phyloP scores from a whole-genome alignment of 2,113 vertebrate genomes.

The Myotis brandtii region DNA sequence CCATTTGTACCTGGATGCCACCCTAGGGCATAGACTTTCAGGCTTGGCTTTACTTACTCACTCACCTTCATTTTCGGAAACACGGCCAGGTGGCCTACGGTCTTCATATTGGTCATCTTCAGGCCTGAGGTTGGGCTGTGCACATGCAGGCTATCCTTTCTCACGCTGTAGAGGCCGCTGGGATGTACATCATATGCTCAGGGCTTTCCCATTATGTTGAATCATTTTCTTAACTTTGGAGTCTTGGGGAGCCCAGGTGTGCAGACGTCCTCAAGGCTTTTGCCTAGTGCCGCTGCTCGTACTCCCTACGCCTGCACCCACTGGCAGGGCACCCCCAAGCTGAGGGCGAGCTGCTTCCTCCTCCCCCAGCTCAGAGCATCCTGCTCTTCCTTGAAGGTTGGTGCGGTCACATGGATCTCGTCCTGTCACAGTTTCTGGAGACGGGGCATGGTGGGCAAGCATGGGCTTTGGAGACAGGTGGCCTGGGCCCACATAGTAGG shows the following conservation, averaged over 20 bases:
- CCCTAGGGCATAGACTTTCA: not conserved
- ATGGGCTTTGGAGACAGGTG: not conserved
- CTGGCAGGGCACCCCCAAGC: not conserved
- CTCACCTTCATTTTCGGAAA: not conserved
- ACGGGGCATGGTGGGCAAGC: not conserved
- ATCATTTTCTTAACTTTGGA: not conserved
- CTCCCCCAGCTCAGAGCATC: not conserved
- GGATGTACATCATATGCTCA: accelerated
- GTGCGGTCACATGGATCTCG: not conserved
- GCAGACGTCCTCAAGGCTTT: not conserved
- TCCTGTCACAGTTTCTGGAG: not conserved
- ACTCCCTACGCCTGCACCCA: not conserved
- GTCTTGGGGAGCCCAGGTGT: not conserved
- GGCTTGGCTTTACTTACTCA: not conserved
- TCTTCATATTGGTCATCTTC: accelerated
- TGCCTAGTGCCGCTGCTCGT: not conserved
- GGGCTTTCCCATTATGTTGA: not conserved
- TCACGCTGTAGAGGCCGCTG: not conserved
- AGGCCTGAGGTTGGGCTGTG: not conserved
- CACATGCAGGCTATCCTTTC: not conserved
- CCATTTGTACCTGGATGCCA: not conserved
- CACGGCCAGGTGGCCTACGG: not conserved
- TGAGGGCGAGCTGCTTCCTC: not conserved
- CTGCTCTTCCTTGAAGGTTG: not conserved
- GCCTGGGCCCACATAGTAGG: not conserved